Evolutionary conservation across 2,797 vertebrate species (phyloP), one percentile per base, ranked within the genome.

Genomic region (Macrochelys suwanniensis): DNA sequence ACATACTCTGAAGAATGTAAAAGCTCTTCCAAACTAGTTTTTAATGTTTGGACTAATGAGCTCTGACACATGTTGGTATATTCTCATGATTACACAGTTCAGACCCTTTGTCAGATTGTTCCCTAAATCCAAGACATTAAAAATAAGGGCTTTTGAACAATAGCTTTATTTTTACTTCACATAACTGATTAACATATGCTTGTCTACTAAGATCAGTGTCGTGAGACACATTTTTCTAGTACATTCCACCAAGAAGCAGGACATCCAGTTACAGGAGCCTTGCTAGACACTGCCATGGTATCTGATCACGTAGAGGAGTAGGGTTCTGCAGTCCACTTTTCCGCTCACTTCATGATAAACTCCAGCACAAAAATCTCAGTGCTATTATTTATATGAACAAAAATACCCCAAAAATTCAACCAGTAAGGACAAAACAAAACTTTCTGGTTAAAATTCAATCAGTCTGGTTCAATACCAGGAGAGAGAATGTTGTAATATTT

Each of bases 1-100:
- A 2, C 1, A 7, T 51, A 96, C 51, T 59, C 53, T 54, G 51
- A 95, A 94, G 82, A 91, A 96, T 87, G 89, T 42, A 90, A 95
- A 95, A 95, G 78, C 51, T 92, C 89, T 89, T 95, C 80, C 85
- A 92, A 92, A 50, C 53, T 16, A 80, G 3, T 90, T 88, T 89
- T 5, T 50, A 81, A 5, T 84, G 88, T 86, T 94, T 88, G 42
- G 86, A 82, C 47, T n/a, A 5, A 92, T 68, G 68, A 92, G 33
- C 88, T 89, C 37, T 96, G 94, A 92, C 54, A 91, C 87, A 88
- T 65, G 82, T 0, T 2, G 25, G 57, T 83, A 56, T 45, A 92
- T 23, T 89, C 42, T 51, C 85, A 76, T 50, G 54, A 89, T 89
- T 51, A 92, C 92, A 94, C 2, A 28, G 65, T 23, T 85, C 17